These are phyloP conservation scores for Apis laboriosa DNA, from an alignment of 1,140 invertebrate species.

Conservation along the genomic window DNA sequence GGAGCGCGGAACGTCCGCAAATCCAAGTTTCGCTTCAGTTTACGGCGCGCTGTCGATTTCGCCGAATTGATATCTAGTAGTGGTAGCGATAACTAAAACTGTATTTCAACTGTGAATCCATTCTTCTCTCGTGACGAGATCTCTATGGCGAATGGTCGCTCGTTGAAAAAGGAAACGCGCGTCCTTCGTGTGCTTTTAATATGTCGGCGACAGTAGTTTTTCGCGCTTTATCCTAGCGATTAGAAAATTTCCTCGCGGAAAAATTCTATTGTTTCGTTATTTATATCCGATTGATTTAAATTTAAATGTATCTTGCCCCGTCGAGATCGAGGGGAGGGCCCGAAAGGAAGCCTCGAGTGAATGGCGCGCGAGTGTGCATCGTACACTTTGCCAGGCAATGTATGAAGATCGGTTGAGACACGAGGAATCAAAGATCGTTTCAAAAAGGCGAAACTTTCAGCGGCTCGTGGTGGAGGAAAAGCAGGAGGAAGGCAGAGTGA, in stretches of 20 bases:
- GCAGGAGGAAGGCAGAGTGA: neutral
- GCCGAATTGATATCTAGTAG: conserved; percentile 60
- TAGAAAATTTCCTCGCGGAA: too few relatives aligned
- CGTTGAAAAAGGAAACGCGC: neutral
- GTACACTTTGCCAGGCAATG: neutral
- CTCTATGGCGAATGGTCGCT: neutral
- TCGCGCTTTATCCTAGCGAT: too few relatives aligned
- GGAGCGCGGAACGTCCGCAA: conserved; percentile 55
- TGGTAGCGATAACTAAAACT: neutral
- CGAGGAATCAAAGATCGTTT: neutral
- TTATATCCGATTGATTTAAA: too few relatives aligned
- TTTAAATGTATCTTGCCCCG: too few relatives aligned
- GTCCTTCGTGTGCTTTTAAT: neutral
- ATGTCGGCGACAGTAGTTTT: too few relatives aligned
- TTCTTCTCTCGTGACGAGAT: neutral
- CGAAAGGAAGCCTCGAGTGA: neutral
- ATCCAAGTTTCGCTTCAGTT: conserved; percentile 70
- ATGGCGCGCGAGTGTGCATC: neutral
- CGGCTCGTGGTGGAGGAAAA: neutral
- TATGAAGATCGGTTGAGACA: neutral
- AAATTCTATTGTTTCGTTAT: too few relatives aligned
- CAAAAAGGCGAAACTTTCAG: neutral
- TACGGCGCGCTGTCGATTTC: conserved; percentile 72
- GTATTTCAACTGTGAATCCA: neutral
- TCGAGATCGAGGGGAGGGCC: too few relatives aligned